phyloP scores from a whole-genome alignment of 2,797 vertebrate genomes.

The Cyprinodon diabolis region DNA sequence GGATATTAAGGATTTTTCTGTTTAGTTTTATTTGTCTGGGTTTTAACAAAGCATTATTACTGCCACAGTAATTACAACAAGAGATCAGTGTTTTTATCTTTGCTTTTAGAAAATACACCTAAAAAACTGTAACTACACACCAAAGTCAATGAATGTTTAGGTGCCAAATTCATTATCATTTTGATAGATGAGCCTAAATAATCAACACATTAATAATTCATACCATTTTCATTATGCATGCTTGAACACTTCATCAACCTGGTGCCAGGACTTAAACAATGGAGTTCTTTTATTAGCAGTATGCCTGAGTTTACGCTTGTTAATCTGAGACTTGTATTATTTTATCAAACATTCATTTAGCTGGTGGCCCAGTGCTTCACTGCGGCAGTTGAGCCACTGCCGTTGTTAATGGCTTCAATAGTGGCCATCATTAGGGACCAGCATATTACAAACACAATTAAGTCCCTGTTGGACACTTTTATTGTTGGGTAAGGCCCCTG shows the following conservation, averaged over 20 bases:
- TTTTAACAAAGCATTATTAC: conserved; percentile 53
- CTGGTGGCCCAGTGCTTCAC: conserved; percentile 84
- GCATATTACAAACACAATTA: conserved; percentile 99
- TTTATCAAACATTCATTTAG: conserved; percentile 99
- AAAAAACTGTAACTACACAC: conserved; percentile 98
- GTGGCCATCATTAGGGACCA: conserved; percentile 91
- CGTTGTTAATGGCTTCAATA: conserved; percentile 92
- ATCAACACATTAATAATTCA: conserved; percentile 99
- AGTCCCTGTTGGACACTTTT: conserved; percentile 92
- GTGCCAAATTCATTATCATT: conserved; percentile 99
- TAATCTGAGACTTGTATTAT: conserved; percentile 99
- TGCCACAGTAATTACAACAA: conserved; percentile 68
- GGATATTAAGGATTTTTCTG: conserved; percentile 8
- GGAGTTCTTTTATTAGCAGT: conserved; percentile 92
- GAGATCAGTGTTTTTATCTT: conserved; percentile 73
- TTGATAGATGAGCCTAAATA: conserved; percentile 99
- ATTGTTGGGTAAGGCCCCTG: conserved; percentile 87
- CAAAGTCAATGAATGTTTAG: conserved; percentile 96
- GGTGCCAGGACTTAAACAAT: conserved; percentile 98
- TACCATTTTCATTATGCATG: conserved; percentile 98
- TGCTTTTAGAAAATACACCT: conserved; percentile 89
- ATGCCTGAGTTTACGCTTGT: conserved; percentile 97
- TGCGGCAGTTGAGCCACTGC: conserved; percentile 85
- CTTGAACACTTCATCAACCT: conserved; percentile 99
- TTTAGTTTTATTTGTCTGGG: conserved; percentile 36